phyloP scores from a whole-genome alignment of 2,113 vertebrate genomes.

The Malurus elegans region DNA sequence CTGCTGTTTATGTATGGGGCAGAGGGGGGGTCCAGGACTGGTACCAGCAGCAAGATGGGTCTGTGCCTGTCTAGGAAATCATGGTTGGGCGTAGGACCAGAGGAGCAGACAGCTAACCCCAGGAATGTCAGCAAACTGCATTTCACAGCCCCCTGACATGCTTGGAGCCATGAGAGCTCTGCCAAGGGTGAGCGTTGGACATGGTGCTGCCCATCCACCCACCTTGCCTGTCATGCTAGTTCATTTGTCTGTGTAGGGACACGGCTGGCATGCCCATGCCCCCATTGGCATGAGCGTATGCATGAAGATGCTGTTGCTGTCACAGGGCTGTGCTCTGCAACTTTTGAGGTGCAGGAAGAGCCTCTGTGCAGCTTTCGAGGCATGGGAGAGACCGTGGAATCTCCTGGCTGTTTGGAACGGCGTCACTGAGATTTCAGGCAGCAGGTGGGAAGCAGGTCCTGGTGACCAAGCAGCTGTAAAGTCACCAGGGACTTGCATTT shows the following conservation, averaged over 20 bases:
- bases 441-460: neutral
- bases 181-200: neutral
- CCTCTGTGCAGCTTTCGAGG: neutral
- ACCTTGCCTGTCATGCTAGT: accelerated
- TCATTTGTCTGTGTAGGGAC: accelerated
- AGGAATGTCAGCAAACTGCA: neutral
- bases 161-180: neutral
- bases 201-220: accelerated
- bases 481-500: accelerated
- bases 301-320: neutral
- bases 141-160: neutral
- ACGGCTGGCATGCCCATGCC: accelerated
- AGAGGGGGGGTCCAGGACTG: neutral
- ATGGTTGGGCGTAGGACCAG: accelerated
- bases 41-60: neutral
- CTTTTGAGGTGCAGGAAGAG: neutral
- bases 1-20: neutral
- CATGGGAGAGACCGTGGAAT: accelerated
- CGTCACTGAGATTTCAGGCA: accelerated
- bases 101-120: neutral
- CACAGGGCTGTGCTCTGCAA: neutral
- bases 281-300: accelerated
- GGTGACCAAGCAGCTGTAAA: neutral
- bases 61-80: neutral
- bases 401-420: accelerated